These are phyloP conservation scores for Smittia aterrima DNA, from an alignment of 2,888 invertebrate genomes.

Conservation along the genomic window DNA sequence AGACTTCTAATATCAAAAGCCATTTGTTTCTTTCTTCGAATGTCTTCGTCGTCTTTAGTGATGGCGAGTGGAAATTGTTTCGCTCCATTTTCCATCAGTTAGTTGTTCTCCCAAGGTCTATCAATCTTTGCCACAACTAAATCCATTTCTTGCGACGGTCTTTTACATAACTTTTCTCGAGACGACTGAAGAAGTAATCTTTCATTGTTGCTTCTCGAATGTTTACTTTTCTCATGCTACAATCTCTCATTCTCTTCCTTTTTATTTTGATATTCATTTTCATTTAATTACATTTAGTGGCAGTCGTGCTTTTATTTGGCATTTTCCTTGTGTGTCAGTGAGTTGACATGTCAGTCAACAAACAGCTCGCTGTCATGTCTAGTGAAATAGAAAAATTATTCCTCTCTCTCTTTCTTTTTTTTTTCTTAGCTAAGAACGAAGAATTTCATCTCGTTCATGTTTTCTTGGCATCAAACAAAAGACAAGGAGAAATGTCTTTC, in stretches of 20 bases:
- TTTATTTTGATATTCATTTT: conserved; percentile 20
- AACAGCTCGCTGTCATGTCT: conserved; percentile 6
- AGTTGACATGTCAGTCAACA: conserved; percentile 35
- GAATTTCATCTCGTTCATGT: background rate
- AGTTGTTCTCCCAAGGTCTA: background rate
- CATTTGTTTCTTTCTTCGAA: conserved; percentile 2
- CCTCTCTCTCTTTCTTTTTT: too few species aligned
- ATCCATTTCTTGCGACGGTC: background rate
- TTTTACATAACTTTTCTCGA: background rate
- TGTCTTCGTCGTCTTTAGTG: background rate
- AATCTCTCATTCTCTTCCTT: background rate
- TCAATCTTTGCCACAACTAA: conserved; percentile 14
- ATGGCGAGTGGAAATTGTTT: conserved; percentile 16
- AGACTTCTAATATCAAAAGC: conserved; percentile 24
- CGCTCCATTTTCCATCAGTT: background rate
- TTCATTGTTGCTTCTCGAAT: too few species aligned
- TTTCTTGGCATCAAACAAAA: conserved; percentile 6
- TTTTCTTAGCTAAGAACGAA: background rate
- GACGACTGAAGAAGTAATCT: too few species aligned
- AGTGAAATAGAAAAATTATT: conserved; percentile 10
- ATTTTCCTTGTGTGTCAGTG: background rate
- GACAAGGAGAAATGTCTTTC: background rate
- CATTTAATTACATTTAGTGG: conserved; percentile 29
- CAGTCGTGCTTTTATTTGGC: background rate
- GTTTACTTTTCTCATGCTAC: background rate